A percentile compares a stretch with the other conserved stretches of the same genome.
These are phyloP conservation scores for Magallana gigas DNA, from an alignment of 1,140 invertebrate genomes.

Conservation along the genomic window DNA sequence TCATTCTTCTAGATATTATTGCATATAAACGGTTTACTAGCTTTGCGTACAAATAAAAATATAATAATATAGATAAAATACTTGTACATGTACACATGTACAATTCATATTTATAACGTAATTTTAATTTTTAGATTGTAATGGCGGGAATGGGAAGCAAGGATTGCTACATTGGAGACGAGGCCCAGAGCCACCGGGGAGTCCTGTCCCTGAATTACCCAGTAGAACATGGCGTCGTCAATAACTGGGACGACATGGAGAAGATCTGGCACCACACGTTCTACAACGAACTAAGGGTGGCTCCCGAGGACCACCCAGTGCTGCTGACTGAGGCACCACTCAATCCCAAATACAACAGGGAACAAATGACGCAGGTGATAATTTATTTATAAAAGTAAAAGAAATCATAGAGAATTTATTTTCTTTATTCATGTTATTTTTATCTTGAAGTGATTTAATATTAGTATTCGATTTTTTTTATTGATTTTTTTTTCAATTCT, in stretches of 20 bases:
- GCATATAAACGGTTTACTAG: too few species aligned
- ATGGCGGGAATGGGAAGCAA: constrained; percentile 82
- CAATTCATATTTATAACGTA: not conserved
- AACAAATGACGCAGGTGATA: constrained; percentile 89
- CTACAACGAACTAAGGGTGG: constrained; percentile 92
- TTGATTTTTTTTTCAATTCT: too few species aligned
- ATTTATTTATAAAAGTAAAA: too few species aligned
- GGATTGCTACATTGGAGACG: constrained; percentile 80
- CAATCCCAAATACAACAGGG: constrained; percentile 79
- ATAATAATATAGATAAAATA: not conserved
- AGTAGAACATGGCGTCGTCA: constrained; percentile 81
- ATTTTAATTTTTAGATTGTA: constrained; percentile 23
- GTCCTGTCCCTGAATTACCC: constrained; percentile 80
- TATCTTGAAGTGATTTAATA: too few species aligned
- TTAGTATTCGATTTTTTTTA: too few species aligned
- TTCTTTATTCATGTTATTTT: too few species aligned
- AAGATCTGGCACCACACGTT: constrained; percentile 90
- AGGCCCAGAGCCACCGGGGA: constrained; percentile 85
- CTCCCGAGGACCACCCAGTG: constrained; percentile 95
- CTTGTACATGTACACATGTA: not conserved
- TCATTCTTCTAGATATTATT: too few species aligned
- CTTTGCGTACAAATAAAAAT: too few species aligned
- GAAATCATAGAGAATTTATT: too few species aligned
- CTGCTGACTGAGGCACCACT: constrained; percentile 81
- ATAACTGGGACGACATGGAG: constrained; percentile 87